A percentile compares a stretch with the other conserved stretches of the same genome.
Evolutionary conservation across 1,140 invertebrate species (phyloP).

Genomic region (Drosophila santomea): DNA sequence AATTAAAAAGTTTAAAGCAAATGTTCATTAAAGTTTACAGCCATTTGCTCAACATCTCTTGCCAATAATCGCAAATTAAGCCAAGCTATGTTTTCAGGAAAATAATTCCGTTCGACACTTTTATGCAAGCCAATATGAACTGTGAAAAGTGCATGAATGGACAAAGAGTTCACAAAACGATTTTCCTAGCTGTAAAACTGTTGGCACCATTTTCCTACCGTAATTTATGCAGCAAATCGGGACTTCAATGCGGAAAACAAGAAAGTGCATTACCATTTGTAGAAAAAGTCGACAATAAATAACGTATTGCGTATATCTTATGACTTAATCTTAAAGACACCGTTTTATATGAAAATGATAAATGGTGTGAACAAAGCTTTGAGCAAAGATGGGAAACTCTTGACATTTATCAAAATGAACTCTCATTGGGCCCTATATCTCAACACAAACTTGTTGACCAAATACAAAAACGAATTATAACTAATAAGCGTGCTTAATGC

Average conservation of each 20-base stretch:
- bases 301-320: constrained; percentile 25
- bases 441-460: constrained; percentile 54
- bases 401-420: constrained; percentile 56
- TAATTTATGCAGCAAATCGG: constrained; percentile 44
- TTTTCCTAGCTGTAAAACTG: constrained; percentile 35
- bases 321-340: constrained; percentile 38
- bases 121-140: constrained; percentile 11
- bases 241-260: constrained; percentile 40
- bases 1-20: not conserved
- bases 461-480: constrained; percentile 70
- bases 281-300: constrained; percentile 36
- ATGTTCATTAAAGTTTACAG: too few relatives aligned
- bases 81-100: not conserved
- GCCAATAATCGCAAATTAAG: not conserved
- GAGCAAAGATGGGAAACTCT: constrained; percentile 9
- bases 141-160: constrained; percentile 14
- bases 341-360: constrained; percentile 49
- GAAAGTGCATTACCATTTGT: constrained; percentile 59
- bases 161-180: constrained; percentile 33
- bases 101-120: constrained; percentile 22
- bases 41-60: too few relatives aligned
- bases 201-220: constrained; percentile 22
- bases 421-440: constrained; percentile 16
- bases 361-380: constrained; percentile 62
- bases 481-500: constrained; percentile 67